Evolutionary conservation across 2,888 invertebrate species (phyloP).

Genomic region (Sceliomorpha sp.): DNA sequence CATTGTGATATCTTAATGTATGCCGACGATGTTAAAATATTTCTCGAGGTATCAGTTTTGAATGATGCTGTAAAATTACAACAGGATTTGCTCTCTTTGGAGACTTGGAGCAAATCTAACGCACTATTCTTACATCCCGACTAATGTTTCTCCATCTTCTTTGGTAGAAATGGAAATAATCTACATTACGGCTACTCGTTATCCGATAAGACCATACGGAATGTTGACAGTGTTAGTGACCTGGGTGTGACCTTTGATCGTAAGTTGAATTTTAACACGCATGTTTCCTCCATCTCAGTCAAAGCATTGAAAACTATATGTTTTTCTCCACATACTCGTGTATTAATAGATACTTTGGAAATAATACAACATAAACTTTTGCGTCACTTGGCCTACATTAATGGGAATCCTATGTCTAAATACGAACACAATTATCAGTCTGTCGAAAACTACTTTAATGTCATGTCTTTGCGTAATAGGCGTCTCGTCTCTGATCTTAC

Average conservation of each 20-base stretch:
- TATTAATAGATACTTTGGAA: background rate
- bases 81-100: background rate
- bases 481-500: no score
- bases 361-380: conserved; percentile 10
- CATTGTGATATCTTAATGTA: conserved; percentile 9
- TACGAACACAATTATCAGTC: no score
- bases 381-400: conserved; percentile 2
- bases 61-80: background rate
- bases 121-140: background rate
- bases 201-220: background rate
- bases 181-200: background rate
- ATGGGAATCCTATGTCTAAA: conserved; percentile 8
- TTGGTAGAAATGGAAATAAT: no score
- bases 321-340: conserved; percentile 3
- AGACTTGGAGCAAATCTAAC: background rate
- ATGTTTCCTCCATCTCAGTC: background rate
- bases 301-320: background rate
- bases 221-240: background rate
- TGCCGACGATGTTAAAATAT: conserved; percentile 19
- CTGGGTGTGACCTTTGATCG: background rate
- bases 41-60: background rate
- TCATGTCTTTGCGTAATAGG: no score
- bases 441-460: no score
- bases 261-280: background rate
- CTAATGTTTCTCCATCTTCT: background rate